Evolutionary conservation across 2,113 vertebrate genomes (phyloP).

Genomic region (Solea senegalensis): DNA sequence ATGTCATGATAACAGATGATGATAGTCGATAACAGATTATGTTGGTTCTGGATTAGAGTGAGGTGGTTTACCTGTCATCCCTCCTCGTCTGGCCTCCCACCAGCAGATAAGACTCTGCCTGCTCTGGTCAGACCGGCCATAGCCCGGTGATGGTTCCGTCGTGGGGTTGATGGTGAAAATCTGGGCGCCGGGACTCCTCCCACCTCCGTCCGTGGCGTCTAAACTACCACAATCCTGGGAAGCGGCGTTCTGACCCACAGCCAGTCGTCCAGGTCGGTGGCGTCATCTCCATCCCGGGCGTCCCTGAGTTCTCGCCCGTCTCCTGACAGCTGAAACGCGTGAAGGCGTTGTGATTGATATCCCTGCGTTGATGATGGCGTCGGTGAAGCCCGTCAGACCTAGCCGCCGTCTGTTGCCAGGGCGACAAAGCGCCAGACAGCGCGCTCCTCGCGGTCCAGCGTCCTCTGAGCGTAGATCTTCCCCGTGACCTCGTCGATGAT

Average conservation of each 20-base stretch:
- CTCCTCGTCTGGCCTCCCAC: conserved; percentile 83
- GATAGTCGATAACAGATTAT: too few relatives aligned
- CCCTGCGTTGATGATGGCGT: conserved; percentile 91
- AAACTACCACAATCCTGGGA: conserved; percentile 82
- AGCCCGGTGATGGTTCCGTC: conserved; percentile 81
- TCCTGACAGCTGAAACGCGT: conserved; percentile 83
- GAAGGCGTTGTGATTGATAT: conserved; percentile 91
- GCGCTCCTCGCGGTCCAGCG: conserved; percentile 86
- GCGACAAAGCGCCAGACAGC: conserved; percentile 90
- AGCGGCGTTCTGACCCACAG: conserved; percentile 87
- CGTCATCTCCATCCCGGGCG: conserved; percentile 88
- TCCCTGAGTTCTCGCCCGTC: conserved; percentile 85
- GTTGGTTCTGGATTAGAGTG: too few relatives aligned
- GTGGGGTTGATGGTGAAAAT: conserved; percentile 85
- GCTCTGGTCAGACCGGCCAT: conserved; percentile 82
- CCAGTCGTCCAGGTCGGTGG: conserved; percentile 88
- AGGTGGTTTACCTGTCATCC: too few relatives aligned
- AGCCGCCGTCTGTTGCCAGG: conserved; percentile 88
- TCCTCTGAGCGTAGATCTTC: conserved; percentile 87
- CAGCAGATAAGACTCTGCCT: conserved; percentile 82
- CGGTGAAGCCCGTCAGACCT: conserved; percentile 92
- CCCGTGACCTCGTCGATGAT: conserved; percentile 89
- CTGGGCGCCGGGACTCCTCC: conserved; percentile 66
- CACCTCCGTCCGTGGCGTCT: conserved; percentile 43
- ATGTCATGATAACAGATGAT: too few relatives aligned